phyloP scores from a whole-genome alignment of 2,113 vertebrate species.

The Nematolebias whitei region DNA sequence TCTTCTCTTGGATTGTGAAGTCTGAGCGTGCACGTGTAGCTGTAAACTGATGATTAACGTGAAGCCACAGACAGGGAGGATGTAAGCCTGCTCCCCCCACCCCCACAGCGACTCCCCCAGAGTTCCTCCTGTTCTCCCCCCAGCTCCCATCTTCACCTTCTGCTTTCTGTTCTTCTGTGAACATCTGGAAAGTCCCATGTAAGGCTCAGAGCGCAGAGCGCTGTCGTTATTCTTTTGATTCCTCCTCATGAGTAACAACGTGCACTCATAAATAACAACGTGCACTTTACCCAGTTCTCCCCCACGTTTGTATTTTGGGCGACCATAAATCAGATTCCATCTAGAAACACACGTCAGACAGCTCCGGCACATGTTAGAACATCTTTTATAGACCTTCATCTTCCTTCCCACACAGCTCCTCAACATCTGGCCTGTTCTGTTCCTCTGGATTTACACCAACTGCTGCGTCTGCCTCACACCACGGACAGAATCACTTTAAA shows the following conservation, averaged over 20 bases:
- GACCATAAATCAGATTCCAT: conserved; percentile 49
- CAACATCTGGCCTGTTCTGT: conserved; percentile 21
- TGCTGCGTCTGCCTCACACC: not conserved
- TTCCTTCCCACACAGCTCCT: conserved; percentile 13
- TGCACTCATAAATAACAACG: conserved; percentile 32
- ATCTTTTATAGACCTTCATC: conserved; percentile 26
- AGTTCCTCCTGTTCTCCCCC: conserved; percentile 52
- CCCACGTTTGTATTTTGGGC: conserved; percentile 32
- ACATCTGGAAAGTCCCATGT: conserved; percentile 52
- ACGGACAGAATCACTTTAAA: conserved; percentile 12
- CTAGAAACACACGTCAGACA: conserved; percentile 24
- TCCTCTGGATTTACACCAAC: too few relatives aligned
- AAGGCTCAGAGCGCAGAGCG: conserved; percentile 50
- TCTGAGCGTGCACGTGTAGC: conserved; percentile 19
- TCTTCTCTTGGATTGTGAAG: conserved; percentile 11
- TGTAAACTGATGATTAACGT: conserved; percentile 56
- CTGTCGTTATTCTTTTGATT: conserved; percentile 31
- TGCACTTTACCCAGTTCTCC: conserved; percentile 11
- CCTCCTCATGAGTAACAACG: conserved; percentile 24
- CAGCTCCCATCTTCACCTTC: conserved; percentile 43
- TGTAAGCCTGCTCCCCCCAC: conserved; percentile 49
- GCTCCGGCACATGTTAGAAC: conserved; percentile 42
- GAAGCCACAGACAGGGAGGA: conserved; percentile 48
- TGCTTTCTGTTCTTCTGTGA: conserved; percentile 58
- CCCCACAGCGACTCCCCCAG: conserved; percentile 45